These are phyloP conservation scores for Phthorimaea operculella DNA, from an alignment of 1,140 invertebrate genomes.

Conservation along the genomic window DNA sequence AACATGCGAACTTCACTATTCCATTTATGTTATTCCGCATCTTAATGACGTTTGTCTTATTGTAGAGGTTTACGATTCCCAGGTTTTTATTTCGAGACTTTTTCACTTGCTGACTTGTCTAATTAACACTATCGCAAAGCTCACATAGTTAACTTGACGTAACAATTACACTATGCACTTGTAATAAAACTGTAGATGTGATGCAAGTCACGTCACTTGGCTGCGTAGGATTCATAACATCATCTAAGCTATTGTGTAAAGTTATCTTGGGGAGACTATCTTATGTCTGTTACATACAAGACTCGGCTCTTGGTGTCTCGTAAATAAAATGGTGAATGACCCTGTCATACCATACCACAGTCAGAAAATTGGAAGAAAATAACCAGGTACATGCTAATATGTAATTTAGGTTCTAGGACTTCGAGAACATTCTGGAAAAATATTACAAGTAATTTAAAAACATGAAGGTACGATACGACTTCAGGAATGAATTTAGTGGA, in stretches of 20 bases:
- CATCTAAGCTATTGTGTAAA: not conserved
- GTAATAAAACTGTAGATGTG: constrained; percentile 5
- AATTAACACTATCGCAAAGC: not conserved
- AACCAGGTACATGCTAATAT: too few species aligned
- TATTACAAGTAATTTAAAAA: too few species aligned
- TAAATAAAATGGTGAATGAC: too few species aligned
- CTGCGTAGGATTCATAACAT: not conserved
- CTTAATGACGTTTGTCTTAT: not conserved
- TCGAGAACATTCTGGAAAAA: too few species aligned
- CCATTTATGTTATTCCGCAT: too few species aligned
- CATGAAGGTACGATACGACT: too few species aligned
- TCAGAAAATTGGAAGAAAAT: too few species aligned
- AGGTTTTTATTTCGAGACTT: constrained; percentile 1
- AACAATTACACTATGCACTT: constrained; percentile 1
- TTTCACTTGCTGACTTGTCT: not conserved
- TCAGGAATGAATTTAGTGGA: too few species aligned
- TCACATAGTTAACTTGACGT: constrained; percentile 1
- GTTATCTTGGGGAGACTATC: not conserved
- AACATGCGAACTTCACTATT: too few species aligned
- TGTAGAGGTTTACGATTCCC: not conserved
- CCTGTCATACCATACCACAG: too few species aligned
- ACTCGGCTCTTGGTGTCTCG: too few species aligned
- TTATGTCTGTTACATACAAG: not conserved
- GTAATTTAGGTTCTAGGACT: too few species aligned
- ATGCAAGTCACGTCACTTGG: constrained; percentile 1